Percentiles rank a stretch among this genome's conserved stretches.
Conservation (phyloP, 2,797 vertebrate species). For the Pseudomugil gertrudae region DNA sequence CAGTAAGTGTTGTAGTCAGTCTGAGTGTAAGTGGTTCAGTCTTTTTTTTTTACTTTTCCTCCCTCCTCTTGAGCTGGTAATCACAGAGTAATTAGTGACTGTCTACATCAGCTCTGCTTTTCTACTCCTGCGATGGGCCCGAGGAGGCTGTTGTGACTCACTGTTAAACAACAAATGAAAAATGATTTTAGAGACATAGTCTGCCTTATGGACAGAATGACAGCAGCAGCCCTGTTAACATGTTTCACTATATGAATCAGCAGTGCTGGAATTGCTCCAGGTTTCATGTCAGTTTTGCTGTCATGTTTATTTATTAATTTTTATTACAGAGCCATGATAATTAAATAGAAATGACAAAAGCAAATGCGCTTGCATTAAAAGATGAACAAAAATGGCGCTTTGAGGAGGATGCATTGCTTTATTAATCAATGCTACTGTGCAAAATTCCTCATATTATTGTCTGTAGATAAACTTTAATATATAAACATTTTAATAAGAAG, state of each 20-base stretch:
- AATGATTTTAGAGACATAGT: slow-evolving; percentile 33
- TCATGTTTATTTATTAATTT: not conserved
- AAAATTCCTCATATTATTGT: not conserved
- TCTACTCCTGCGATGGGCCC: slow-evolving; percentile 35
- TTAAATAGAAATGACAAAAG: slow-evolving; percentile 8
- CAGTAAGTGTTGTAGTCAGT: slow-evolving; percentile 20
- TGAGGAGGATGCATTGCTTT: not conserved
- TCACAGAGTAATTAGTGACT: slow-evolving; percentile 68
- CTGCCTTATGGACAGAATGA: slow-evolving; percentile 28
- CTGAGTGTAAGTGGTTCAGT: not conserved
- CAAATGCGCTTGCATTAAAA: not conserved
- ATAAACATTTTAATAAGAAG: too few relatives aligned
- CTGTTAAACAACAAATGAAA: slow-evolving; percentile 43
- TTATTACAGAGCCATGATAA: not conserved
- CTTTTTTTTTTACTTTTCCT: slow-evolving; percentile 4
- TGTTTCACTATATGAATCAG: not conserved
- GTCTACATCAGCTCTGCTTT: slow-evolving; percentile 51
- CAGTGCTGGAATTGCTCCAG: slow-evolving; percentile 4
- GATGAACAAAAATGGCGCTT: not conserved
- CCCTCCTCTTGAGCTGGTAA: slow-evolving; percentile 53
- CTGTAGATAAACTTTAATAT: not conserved
- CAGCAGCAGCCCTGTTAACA: not conserved
- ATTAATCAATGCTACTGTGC: slow-evolving; percentile 1
- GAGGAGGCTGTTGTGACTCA: slow-evolving; percentile 33
- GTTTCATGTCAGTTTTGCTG: not conserved